Percentiles rank a stretch among this genome's conserved stretches.
Evolutionary conservation across 2,888 invertebrate species (phyloP).

Genomic region (Lasioglossum marginatum): DNA sequence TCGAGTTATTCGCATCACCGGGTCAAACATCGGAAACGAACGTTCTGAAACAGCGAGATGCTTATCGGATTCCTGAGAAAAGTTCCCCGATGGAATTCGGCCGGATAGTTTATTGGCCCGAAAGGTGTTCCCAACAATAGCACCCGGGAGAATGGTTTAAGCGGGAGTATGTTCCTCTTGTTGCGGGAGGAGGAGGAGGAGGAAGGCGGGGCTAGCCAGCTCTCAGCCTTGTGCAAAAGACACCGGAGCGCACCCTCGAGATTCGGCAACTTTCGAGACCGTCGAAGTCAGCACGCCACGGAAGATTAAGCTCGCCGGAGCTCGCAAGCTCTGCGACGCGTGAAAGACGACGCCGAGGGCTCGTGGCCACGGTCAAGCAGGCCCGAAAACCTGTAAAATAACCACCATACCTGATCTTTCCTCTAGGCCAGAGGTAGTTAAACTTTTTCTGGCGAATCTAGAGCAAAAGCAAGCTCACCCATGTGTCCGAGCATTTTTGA

Average conservation of each 20-base stretch:
- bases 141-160: slow-evolving; percentile 67
- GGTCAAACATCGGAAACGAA: slow-evolving; percentile 24
- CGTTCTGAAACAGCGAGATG: not conserved
- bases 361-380: not conserved
- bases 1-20: slow-evolving; percentile 9
- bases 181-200: slow-evolving; percentile 64
- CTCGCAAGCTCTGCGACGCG: slow-evolving; percentile 36
- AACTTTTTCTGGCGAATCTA: not conserved
- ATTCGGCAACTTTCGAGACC: slow-evolving; percentile 67
- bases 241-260: slow-evolving; percentile 69
- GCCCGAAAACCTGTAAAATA: not conserved
- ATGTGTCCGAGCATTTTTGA: no score
- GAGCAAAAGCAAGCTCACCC: no score
- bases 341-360: slow-evolving; percentile 14
- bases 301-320: slow-evolving; percentile 74
- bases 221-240: slow-evolving; percentile 58
- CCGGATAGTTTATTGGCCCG: slow-evolving; percentile 72
- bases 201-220: not conserved
- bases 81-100: slow-evolving; percentile 50
- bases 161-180: slow-evolving; percentile 61
- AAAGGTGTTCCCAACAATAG: slow-evolving; percentile 68
- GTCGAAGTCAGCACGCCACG: slow-evolving; percentile 77
- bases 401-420: not conserved
- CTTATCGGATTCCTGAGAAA: slow-evolving; percentile 42
- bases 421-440: not conserved